Evolutionary conservation across 2,888 invertebrate species (phyloP).

Genomic region (Drosophila histrio): DNA sequence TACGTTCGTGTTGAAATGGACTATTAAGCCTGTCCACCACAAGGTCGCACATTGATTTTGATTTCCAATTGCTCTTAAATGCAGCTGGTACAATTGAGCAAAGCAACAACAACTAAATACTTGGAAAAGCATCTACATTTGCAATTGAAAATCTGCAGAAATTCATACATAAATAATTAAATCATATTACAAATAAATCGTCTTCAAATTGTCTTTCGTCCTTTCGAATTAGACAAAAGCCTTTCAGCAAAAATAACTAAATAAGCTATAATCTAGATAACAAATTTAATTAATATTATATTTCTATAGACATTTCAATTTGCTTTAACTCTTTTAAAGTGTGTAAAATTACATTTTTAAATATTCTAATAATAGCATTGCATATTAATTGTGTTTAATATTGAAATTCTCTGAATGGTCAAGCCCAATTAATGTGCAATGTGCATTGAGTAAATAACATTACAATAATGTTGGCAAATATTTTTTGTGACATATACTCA

Average conservation of each 20-base stretch:
- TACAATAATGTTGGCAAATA: background rate
- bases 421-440: background rate
- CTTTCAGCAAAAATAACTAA: background rate
- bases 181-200: background rate
- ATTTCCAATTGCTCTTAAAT: conserved; percentile 4
- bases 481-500: background rate
- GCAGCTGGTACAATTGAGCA: background rate
- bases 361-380: background rate
- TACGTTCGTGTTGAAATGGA: background rate
- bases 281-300: background rate
- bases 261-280: background rate
- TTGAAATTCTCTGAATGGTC: background rate
- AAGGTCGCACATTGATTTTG: conserved; percentile 16
- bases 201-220: background rate
- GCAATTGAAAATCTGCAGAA: background rate
- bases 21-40: background rate
- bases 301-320: background rate
- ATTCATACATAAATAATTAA: background rate
- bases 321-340: background rate
- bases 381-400: background rate
- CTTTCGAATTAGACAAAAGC: background rate
- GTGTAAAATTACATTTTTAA: too few species aligned
- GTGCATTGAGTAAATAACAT: background rate
- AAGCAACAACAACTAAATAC: background rate
- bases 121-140: background rate